Evolutionary conservation across 2,113 vertebrate species (phyloP).

Genomic region (Sinocyclocheilus maitianheensis): DNA sequence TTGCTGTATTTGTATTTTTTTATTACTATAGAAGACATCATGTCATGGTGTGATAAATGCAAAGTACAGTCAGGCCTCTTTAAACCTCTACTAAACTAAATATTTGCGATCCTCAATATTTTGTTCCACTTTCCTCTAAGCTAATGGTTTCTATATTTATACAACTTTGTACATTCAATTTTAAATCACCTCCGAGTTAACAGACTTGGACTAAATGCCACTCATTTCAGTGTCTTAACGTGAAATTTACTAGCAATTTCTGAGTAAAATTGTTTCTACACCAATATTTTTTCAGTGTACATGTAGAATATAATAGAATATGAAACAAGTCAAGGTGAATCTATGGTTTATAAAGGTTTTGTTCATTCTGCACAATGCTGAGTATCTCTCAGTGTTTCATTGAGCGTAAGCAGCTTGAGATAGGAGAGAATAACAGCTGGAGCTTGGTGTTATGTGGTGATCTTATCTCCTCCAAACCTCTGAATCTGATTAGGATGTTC

Average conservation of each 20-base stretch:
- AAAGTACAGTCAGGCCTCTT: background rate
- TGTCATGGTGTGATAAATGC: too few species aligned
- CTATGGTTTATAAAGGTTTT: background rate
- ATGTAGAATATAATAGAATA: background rate
- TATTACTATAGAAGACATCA: too few species aligned
- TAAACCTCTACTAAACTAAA: background rate
- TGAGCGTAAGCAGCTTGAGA: slow-evolving; percentile 6
- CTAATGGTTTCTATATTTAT: background rate
- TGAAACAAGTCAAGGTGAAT: background rate
- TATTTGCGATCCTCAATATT: background rate
- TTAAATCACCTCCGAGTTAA: background rate
- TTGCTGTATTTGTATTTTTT: too few species aligned
- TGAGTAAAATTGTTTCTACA: too few species aligned
- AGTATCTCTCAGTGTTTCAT: background rate
- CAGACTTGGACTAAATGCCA: background rate
- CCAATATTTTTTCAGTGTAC: too few species aligned
- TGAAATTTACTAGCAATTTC: too few species aligned
- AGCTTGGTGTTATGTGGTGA: background rate
- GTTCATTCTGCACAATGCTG: background rate
- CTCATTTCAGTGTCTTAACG: too few species aligned
- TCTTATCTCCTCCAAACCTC: background rate
- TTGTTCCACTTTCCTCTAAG: background rate
- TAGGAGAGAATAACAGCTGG: slow-evolving; percentile 7
- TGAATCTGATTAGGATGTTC: slow-evolving; percentile 36
- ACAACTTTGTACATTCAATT: background rate